phyloP scores from a whole-genome alignment of 35 echinoderm and acorn worm species.

The Heliocidaris tuberculata region DNA sequence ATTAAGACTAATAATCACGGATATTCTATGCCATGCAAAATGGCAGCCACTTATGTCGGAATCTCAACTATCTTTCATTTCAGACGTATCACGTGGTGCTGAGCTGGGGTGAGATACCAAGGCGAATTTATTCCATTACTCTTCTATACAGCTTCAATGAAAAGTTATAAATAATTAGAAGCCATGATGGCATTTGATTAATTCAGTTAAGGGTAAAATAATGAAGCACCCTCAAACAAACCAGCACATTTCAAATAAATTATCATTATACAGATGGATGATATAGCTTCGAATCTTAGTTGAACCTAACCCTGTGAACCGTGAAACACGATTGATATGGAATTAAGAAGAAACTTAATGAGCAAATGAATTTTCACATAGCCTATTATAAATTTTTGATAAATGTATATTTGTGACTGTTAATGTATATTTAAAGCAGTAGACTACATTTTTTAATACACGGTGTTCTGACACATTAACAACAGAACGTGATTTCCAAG shows the following conservation, averaged over 20 bases:
- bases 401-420: no score
- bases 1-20: constrained; percentile 11
- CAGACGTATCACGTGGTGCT: background rate
- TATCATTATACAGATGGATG: background rate
- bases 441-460: no score
- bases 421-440: no score
- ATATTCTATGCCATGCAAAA: constrained; percentile 18
- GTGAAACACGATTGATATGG: no score
- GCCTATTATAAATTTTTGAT: no score
- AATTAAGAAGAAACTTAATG: no score
- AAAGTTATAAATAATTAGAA: background rate
- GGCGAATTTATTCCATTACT: no score
- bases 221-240: background rate
- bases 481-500: no score
- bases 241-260: background rate
- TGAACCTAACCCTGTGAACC: no score
- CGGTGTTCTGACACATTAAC: no score
- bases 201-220: background rate
- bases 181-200: background rate
- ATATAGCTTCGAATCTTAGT: no score
- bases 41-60: constrained; percentile 2
- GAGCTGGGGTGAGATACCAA: background rate
- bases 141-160: background rate
- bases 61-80: background rate
- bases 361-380: no score